Conservation (phyloP, 2,797 vertebrate species). For the Borostomias antarcticus region DNA sequence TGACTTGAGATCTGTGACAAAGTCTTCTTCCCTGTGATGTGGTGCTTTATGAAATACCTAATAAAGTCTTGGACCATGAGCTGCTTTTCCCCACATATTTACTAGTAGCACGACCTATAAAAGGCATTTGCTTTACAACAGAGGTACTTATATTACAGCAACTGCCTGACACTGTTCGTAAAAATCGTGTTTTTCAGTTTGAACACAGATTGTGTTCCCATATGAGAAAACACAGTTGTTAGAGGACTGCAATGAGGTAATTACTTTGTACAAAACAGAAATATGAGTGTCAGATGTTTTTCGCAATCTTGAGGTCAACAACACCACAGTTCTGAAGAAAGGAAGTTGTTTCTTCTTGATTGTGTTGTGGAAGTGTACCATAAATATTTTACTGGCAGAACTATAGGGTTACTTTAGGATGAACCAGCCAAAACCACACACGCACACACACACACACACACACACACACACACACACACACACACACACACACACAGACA, state of each 20-base stretch:
- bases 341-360: constrained; percentile 1
- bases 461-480: too few relatives aligned
- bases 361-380: constrained; percentile 2
- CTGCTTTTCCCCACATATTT: background rate
- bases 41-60: background rate
- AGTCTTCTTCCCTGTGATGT: background rate
- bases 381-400: background rate
- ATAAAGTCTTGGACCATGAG: background rate
- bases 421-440: background rate
- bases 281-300: too few relatives aligned
- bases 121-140: background rate
- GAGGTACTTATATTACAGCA: background rate
- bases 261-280: too few relatives aligned
- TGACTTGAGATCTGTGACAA: background rate
- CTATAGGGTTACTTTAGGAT: background rate
- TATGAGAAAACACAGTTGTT: background rate
- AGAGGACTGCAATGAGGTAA: background rate
- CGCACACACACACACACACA: background rate
- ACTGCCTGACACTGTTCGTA: background rate
- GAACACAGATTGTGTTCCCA: background rate
- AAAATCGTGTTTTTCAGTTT: background rate
- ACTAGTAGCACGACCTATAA: background rate
- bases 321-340: background rate
- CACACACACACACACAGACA: too few relatives aligned
- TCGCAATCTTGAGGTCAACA: background rate